Evolutionary conservation across 2,113 vertebrate species (phyloP).

Genomic region (Takifugu bimaculatus): DNA sequence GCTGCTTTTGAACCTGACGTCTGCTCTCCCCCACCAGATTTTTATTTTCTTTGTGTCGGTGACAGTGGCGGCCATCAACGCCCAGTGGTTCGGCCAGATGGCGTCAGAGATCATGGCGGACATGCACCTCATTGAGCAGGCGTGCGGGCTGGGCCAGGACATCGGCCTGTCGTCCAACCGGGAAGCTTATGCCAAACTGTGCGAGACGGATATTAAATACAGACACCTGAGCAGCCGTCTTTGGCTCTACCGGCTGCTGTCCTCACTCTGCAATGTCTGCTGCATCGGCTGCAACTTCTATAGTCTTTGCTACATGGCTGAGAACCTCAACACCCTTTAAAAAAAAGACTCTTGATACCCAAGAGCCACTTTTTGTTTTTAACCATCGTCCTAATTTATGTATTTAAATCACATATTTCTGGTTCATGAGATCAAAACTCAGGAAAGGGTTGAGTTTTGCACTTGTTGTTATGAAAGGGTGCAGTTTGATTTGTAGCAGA

Average conservation of each 20-base stretch:
- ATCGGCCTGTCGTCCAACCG: constrained; percentile 68
- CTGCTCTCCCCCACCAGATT: constrained; percentile 48
- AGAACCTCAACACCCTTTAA: constrained; percentile 70
- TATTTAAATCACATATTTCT: constrained; percentile 24
- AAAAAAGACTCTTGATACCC: neutral
- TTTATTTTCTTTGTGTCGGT: constrained; percentile 78
- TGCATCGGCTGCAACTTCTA: constrained; percentile 78
- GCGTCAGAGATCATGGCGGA: constrained; percentile 74
- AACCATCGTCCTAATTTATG: constrained; percentile 11
- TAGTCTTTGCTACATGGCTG: constrained; percentile 76
- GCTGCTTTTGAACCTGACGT: neutral
- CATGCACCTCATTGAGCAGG: constrained; percentile 76
- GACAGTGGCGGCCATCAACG: constrained; percentile 74
- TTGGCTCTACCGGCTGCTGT: constrained; percentile 72
- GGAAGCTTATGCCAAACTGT: constrained; percentile 71
- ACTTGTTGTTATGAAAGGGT: constrained; percentile 19
- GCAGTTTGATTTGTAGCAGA: neutral
- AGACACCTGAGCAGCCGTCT: constrained; percentile 63
- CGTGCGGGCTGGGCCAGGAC: constrained; percentile 76
- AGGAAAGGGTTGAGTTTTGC: neutral
- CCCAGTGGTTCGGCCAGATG: constrained; percentile 80
- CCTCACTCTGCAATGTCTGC: constrained; percentile 81
- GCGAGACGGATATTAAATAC: constrained; percentile 64
- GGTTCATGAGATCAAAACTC: neutral
- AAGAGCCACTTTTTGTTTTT: neutral